Conservation (phyloP, 2,888 invertebrate genomes). For the Drosophila merina region DNA sequence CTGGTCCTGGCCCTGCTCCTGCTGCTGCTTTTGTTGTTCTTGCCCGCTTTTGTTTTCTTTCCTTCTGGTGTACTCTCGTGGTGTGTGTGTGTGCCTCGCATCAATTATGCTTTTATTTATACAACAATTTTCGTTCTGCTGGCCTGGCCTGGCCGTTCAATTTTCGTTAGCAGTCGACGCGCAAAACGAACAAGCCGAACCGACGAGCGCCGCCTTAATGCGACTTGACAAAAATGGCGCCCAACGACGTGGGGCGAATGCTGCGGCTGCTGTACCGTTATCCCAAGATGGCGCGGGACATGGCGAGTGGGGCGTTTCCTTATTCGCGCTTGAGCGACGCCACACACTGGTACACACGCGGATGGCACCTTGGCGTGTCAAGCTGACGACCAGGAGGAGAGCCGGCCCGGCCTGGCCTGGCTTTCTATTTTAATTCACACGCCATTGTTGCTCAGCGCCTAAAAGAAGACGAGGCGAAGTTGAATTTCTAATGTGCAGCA, state of each 20-base stretch:
- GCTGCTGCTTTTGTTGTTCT: constrained; percentile 6
- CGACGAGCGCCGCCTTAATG: constrained; percentile 77
- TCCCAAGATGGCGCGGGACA: background rate
- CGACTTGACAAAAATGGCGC: constrained; percentile 82
- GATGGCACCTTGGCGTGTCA: constrained; percentile 66
- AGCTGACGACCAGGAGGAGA: constrained; percentile 71
- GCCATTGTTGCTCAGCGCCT: constrained; percentile 76
- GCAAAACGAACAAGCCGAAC: constrained; percentile 45
- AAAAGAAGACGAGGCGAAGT: constrained; percentile 73
- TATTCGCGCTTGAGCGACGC: constrained; percentile 49
- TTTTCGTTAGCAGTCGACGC: constrained; percentile 69
- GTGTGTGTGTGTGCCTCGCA: constrained; percentile 53
- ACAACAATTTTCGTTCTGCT: constrained; percentile 69
- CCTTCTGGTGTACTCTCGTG: constrained; percentile 48
- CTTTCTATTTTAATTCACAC: constrained; percentile 79
- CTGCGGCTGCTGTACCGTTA: constrained; percentile 23
- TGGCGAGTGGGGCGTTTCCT: constrained; percentile 6
- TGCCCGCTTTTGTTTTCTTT: constrained; percentile 26
- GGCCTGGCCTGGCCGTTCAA: constrained; percentile 69
- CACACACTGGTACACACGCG: constrained; percentile 11
- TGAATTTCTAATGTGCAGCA: constrained; percentile 80
- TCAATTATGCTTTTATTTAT: constrained; percentile 80
- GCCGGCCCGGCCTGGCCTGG: constrained; percentile 16
- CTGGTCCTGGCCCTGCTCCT: background rate
- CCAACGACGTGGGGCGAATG: constrained; percentile 80